Evolutionary conservation across 2,888 invertebrate species (phyloP).

Genomic region (Tortricodes alternella): DNA sequence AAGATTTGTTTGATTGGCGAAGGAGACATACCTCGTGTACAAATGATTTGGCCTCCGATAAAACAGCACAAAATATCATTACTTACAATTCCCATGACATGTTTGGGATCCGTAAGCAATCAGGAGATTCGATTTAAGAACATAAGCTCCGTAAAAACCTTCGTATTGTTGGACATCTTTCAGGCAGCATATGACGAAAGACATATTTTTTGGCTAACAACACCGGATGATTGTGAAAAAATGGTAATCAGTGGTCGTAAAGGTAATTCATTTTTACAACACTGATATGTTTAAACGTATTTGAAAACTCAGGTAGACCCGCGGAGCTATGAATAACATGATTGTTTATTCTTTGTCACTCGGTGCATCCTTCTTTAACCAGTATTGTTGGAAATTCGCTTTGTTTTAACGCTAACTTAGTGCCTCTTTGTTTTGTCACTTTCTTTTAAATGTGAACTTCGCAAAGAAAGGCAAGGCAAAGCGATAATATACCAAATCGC

Average conservation of each 20-base stretch:
- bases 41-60: slow-evolving; percentile 53
- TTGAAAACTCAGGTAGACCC: too few species aligned
- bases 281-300: too few species aligned
- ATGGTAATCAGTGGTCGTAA: slow-evolving; percentile 46
- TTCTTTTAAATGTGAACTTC: too few species aligned
- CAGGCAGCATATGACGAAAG: slow-evolving; percentile 50
- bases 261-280: slow-evolving; percentile 47
- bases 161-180: slow-evolving; percentile 50
- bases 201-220: slow-evolving; percentile 61
- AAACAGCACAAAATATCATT: slow-evolving; percentile 51
- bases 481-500: too few species aligned
- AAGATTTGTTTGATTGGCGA: slow-evolving; percentile 73
- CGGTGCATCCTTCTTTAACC: too few species aligned
- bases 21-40: slow-evolving; percentile 72
- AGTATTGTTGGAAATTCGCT: too few species aligned
- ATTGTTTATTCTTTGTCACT: too few species aligned
- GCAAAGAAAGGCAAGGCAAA: too few species aligned
- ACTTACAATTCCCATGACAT: slow-evolving; percentile 67
- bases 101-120: slow-evolving; percentile 61
- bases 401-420: too few species aligned
- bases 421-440: too few species aligned
- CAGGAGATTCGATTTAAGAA: slow-evolving; percentile 64
- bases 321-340: too few species aligned
- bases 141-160: slow-evolving; percentile 57
- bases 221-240: slow-evolving; percentile 42